phyloP scores from a whole-genome alignment of 2,113 vertebrate species.

The Dolichallabes microphthalmus region DNA sequence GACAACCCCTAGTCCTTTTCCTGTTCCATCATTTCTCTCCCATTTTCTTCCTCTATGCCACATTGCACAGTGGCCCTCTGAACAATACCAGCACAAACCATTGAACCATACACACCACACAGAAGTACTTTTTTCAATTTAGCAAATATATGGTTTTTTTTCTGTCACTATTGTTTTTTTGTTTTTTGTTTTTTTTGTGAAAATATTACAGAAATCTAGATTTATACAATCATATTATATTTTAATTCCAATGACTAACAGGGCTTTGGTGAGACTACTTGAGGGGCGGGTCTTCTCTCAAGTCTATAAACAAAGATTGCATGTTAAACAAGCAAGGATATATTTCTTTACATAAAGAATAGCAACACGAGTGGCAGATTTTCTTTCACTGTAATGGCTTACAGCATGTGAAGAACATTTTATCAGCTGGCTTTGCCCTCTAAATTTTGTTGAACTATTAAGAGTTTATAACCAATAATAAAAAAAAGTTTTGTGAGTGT shows the following conservation, averaged over 20 bases:
- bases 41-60: slow-evolving; percentile 47
- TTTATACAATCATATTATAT: slow-evolving; percentile 73
- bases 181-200: no score
- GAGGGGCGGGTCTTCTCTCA: slow-evolving; percentile 76
- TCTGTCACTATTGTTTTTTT: slow-evolving; percentile 67
- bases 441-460: not conserved
- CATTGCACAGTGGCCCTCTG: slow-evolving; percentile 41
- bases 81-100: slow-evolving; percentile 73
- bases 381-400: not conserved
- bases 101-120: slow-evolving; percentile 81
- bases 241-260: slow-evolving; percentile 78
- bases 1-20: slow-evolving; percentile 63
- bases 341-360: slow-evolving; percentile 55
- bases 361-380: slow-evolving; percentile 10
- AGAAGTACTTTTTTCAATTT: slow-evolving; percentile 74
- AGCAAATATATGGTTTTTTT: slow-evolving; percentile 45
- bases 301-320: slow-evolving; percentile 68
- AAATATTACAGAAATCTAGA: slow-evolving; percentile 52
- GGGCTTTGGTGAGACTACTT: slow-evolving; percentile 69
- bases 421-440: slow-evolving; percentile 14
- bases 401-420: slow-evolving; percentile 5
- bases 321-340: slow-evolving; percentile 71
- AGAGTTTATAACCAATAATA: slow-evolving; percentile 18
- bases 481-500: not conserved
- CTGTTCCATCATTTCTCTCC: slow-evolving; percentile 65